Percentiles rank a stretch among this genome's conserved stretches.
Evolutionary conservation across 2,113 vertebrate genomes (phyloP).

Genomic region (Cololabis saira): DNA sequence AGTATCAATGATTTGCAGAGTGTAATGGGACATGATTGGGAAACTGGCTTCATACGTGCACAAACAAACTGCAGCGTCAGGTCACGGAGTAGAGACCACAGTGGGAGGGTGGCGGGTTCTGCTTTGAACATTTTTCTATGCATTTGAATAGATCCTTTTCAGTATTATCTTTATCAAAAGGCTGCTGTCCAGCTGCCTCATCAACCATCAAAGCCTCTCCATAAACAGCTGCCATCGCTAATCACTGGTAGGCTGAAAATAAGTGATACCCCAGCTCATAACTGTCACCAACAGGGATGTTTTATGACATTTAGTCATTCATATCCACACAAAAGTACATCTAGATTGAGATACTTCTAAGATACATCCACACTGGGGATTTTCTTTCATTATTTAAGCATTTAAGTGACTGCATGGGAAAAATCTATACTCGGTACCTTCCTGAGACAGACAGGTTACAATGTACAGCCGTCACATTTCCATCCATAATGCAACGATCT

Average conservation of each 20-base stretch:
- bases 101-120: not conserved
- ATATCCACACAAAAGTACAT: not conserved
- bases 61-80: not conserved
- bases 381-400: not conserved
- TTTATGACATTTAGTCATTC: not conserved
- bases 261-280: not conserved
- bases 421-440: not conserved
- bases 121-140: slow-evolving; percentile 45
- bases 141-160: slow-evolving; percentile 50
- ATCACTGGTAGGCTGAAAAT: slow-evolving; percentile 1
- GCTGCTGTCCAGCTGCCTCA: slow-evolving; percentile 8
- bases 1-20: slow-evolving; percentile 18
- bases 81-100: slow-evolving; percentile 13
- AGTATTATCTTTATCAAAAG: slow-evolving; percentile 28
- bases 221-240: not conserved
- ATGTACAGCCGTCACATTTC: too few species aligned
- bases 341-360: not conserved
- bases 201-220: slow-evolving; percentile 32
- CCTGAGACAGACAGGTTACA: not conserved
- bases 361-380: not conserved
- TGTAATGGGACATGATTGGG: not conserved
- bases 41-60: not conserved
- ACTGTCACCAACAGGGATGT: not conserved
- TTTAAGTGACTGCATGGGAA: not conserved
- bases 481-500: too few species aligned